Evolutionary conservation across 1,140 invertebrate genomes (phyloP).

Genomic region (Bicyclus anynana): DNA sequence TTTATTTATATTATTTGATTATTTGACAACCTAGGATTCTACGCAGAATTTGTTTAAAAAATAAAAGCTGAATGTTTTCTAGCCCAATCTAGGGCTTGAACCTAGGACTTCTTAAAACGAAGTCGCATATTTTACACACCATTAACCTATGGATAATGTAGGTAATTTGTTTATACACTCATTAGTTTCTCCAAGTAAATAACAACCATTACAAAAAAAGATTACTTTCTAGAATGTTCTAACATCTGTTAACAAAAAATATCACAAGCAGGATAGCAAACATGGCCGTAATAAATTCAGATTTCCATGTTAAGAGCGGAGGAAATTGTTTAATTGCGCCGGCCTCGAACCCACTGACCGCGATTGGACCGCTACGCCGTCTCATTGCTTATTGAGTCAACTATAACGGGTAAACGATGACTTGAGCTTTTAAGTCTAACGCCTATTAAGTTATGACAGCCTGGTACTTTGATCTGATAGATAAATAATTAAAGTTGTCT

Average conservation of each 20-base stretch:
- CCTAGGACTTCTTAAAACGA: too few relatives aligned
- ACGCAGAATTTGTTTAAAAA: too few relatives aligned
- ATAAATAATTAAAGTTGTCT: background rate
- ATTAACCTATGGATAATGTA: background rate
- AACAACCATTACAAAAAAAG: too few relatives aligned
- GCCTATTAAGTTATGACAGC: background rate
- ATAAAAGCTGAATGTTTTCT: too few relatives aligned
- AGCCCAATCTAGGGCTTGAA: too few relatives aligned
- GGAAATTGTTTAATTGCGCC: slow-evolving; percentile 43
- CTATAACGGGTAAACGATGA: slow-evolving; percentile 35
- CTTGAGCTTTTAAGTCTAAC: slow-evolving; percentile 18
- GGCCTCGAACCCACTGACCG: slow-evolving; percentile 45
- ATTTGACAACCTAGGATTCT: too few relatives aligned
- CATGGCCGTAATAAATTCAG: slow-evolving; percentile 2
- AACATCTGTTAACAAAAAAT: background rate
- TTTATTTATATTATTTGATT: too few relatives aligned
- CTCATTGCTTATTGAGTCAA: background rate
- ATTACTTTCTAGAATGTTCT: too few relatives aligned
- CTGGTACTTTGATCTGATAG: background rate
- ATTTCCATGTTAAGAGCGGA: slow-evolving; percentile 18
- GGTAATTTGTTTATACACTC: too few relatives aligned
- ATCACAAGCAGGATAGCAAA: slow-evolving; percentile 1
- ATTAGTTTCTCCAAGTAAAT: too few relatives aligned
- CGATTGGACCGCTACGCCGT: slow-evolving; percentile 17
- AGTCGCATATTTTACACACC: too few relatives aligned